Conservation (phyloP, 2,797 vertebrate species). For the Chrosomus eos region DNA sequence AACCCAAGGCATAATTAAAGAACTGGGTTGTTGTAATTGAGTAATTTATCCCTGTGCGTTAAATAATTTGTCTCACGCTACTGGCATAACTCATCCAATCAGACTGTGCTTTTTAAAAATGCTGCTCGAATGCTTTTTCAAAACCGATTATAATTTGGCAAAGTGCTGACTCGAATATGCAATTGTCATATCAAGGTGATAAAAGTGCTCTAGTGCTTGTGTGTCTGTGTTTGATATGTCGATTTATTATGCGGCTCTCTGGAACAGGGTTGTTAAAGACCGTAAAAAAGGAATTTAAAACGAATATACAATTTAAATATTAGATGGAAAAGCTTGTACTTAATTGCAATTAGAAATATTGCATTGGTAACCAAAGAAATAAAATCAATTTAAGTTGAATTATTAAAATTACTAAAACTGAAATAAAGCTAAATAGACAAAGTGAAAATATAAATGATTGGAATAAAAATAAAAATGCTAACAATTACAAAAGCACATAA, state of each 20-base stretch:
- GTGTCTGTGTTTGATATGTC: neutral
- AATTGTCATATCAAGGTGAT: conserved; percentile 6
- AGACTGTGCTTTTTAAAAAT: conserved; percentile 12
- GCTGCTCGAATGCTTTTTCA: neutral
- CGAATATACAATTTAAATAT: too few species aligned
- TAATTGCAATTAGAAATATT: neutral
- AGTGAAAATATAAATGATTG: too few species aligned
- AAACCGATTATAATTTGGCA: neutral
- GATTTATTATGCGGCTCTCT: neutral
- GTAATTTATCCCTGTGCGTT: conserved; percentile 55
- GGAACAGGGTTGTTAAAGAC: too few species aligned
- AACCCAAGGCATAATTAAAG: conserved; percentile 43
- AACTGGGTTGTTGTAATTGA: conserved; percentile 60
- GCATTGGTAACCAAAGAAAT: neutral
- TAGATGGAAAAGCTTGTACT: neutral
- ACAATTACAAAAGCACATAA: too few species aligned
- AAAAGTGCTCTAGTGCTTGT: neutral
- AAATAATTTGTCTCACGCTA: conserved; percentile 37
- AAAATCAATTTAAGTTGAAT: neutral
- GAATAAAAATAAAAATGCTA: too few species aligned
- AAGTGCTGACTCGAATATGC: neutral
- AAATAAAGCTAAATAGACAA: too few species aligned
- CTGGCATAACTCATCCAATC: neutral
- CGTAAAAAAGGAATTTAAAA: too few species aligned
- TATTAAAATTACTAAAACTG: neutral